These are phyloP conservation scores for Megaleporinus macrocephalus DNA, from an alignment of 2,113 vertebrate genomes.

Conservation along the genomic window DNA sequence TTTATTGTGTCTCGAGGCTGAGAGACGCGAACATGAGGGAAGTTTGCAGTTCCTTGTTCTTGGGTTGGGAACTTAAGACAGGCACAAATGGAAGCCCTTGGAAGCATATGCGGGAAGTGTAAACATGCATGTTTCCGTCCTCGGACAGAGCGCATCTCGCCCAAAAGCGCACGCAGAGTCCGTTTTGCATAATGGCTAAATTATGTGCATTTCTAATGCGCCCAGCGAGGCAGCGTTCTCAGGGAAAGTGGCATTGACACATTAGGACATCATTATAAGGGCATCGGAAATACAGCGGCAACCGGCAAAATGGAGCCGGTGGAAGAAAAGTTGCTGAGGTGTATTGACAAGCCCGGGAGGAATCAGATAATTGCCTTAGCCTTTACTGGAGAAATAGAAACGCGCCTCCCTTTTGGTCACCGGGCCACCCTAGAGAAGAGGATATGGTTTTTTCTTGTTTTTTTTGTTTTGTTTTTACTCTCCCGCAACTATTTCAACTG, in stretches of 20 bases:
- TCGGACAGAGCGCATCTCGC: constrained; percentile 9
- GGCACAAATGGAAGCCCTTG: constrained; percentile 30
- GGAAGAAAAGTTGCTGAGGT: background rate
- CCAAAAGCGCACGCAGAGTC: constrained; percentile 3
- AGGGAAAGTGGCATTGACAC: constrained; percentile 13
- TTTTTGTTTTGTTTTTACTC: too few species aligned
- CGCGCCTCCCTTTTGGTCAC: background rate
- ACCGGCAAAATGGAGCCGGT: constrained; percentile 3
- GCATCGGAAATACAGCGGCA: constrained; percentile 8
- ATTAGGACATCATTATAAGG: constrained; percentile 16
- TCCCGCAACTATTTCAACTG: background rate
- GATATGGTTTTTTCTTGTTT: constrained; percentile 5
- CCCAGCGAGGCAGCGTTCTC: constrained; percentile 1
- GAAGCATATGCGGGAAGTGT: constrained; percentile 43
- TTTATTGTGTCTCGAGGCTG: constrained; percentile 34
- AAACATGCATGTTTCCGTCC: constrained; percentile 38
- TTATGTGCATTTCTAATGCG: constrained; percentile 38
- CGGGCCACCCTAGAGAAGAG: constrained; percentile 32
- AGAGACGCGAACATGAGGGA: constrained; percentile 14
- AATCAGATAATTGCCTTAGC: constrained; percentile 38
- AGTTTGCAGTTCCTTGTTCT: constrained; percentile 42
- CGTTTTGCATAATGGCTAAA: constrained; percentile 41
- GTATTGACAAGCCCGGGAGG: constrained; percentile 21
- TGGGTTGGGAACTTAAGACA: constrained; percentile 24
- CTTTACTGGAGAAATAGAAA: constrained; percentile 16